Conservation (phyloP, 2,113 vertebrate genomes). For the Phylloscopus trochiloides region DNA sequence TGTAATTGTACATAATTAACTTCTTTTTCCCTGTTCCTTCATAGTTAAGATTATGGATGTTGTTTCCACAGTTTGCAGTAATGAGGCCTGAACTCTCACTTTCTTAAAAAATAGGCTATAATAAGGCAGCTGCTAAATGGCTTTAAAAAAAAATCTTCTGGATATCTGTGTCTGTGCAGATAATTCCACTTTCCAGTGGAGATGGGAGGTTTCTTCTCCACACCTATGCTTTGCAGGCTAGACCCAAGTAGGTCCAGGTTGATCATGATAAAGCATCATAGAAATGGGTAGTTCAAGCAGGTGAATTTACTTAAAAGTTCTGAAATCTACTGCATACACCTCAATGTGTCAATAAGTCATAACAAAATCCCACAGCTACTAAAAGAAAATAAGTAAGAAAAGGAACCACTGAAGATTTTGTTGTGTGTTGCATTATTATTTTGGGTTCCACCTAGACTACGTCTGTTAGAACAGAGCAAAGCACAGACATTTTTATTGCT, state of each 20-base stretch:
- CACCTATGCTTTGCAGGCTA: neutral
- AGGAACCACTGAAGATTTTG: neutral
- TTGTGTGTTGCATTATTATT: neutral
- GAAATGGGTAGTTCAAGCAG: neutral
- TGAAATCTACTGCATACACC: neutral
- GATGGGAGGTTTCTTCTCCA: neutral
- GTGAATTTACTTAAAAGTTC: neutral
- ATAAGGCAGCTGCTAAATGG: neutral
- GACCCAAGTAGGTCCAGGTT: neutral
- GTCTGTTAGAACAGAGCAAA: neutral
- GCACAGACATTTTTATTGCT: neutral
- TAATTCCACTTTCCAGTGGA: neutral
- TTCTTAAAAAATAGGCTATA: neutral
- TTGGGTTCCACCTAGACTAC: neutral
- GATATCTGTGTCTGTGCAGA: neutral
- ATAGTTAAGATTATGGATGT: constrained; percentile 23
- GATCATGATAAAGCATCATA: neutral
- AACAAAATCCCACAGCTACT: neutral
- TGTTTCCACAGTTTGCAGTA: constrained; percentile 10
- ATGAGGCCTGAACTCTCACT: constrained; percentile 8
- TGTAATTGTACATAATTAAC: constrained; percentile 4
- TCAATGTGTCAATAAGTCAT: neutral
- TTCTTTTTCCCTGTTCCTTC: neutral
- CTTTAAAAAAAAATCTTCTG: neutral
- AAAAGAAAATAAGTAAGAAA: neutral